Evolutionary conservation across 92 coral and sea anemone species (phyloP).

Genomic region (Actinostola sp.): DNA sequence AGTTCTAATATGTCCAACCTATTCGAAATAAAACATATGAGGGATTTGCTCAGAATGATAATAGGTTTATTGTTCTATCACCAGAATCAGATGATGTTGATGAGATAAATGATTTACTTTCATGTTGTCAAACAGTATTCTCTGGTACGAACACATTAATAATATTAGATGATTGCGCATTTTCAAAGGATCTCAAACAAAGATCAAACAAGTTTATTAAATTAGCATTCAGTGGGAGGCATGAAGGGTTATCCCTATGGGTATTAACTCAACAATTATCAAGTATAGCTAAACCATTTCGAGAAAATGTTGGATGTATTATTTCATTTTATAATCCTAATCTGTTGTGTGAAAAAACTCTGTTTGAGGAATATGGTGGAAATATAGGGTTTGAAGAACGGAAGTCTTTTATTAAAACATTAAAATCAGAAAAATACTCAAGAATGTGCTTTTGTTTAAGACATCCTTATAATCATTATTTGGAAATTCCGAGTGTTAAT

Average conservation of each 20-base stretch:
- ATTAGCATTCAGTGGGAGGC: constrained; percentile 23
- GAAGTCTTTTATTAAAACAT: constrained; percentile 15
- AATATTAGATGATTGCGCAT: no score
- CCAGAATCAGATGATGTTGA: constrained; percentile 24
- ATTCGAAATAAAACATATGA: constrained; percentile 24
- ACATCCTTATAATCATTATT: constrained; percentile 26
- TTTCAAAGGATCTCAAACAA: constrained; percentile 33
- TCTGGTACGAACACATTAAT: constrained; percentile 32
- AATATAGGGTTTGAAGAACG: constrained; percentile 31
- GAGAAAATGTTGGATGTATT: constrained; percentile 38
- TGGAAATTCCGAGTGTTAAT: constrained; percentile 49
- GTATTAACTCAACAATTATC: constrained; percentile 41
- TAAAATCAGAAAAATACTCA: constrained; percentile 29
- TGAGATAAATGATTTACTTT: constrained; percentile 27
- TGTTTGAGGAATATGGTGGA: constrained; percentile 57
- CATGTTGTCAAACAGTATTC: constrained; percentile 3
- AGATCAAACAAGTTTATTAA: constrained; percentile 28
- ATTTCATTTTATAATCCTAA: constrained; percentile 30
- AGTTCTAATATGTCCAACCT: constrained; percentile 38
- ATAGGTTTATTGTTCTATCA: constrained; percentile 20
- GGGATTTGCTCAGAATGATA: constrained; percentile 11
- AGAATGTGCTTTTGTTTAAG: no score
- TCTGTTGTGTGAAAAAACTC: constrained; percentile 21
- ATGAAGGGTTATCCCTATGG: constrained; percentile 14
- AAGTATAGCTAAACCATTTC: constrained; percentile 30